Evolutionary conservation across 1,140 invertebrate species (phyloP).

Genomic region (Euwallacea similis): DNA sequence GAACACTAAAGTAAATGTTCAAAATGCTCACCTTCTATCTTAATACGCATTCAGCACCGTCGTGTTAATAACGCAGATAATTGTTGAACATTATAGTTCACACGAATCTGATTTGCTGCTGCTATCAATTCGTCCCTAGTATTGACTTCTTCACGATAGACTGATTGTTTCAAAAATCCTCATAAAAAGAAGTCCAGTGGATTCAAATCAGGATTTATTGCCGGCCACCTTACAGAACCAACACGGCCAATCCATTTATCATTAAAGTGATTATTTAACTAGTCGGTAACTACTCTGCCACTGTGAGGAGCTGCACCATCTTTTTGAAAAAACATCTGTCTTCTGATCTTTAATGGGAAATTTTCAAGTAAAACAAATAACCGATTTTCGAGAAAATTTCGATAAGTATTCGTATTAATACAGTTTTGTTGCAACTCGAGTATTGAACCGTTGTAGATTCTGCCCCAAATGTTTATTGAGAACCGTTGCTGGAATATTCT

Average conservation of each 20-base stretch:
- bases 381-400: constrained; percentile 2
- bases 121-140: no score
- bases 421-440: not conserved
- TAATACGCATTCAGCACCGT: no score
- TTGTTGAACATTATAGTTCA: no score
- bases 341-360: not conserved
- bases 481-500: not conserved
- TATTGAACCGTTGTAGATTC: not conserved
- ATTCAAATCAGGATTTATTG: not conserved
- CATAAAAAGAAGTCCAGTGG: not conserved
- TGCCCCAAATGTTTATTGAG: not conserved
- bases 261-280: not conserved
- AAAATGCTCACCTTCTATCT: not conserved
- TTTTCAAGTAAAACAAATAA: not conserved
- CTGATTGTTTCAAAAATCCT: not conserved
- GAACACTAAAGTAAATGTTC: not conserved
- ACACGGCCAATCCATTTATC: not conserved
- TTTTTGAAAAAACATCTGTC: not conserved
- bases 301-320: not conserved
- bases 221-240: not conserved
- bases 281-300: not conserved
- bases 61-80: no score
- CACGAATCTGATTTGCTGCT: no score
- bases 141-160: no score
- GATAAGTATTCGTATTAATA: not conserved